Evolutionary conservation across 2,888 invertebrate species (phyloP).

Genomic region (Leptinotarsa juncta): DNA sequence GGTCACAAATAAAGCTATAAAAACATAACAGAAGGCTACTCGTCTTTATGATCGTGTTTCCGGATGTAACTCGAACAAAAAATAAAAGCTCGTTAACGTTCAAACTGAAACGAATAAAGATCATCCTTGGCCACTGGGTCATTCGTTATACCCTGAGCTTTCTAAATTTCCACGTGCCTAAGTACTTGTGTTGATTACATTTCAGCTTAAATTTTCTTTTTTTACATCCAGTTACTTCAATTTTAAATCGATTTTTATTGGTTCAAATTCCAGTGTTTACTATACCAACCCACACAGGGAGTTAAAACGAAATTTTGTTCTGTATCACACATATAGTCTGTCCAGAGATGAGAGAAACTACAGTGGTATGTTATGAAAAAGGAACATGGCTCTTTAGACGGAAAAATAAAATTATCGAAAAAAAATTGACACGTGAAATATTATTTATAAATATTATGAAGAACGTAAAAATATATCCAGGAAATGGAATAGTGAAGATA

Average conservation of each 20-base stretch:
- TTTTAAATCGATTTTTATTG: not conserved
- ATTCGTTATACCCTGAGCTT: constrained; percentile 16
- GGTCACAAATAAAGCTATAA: constrained; percentile 11
- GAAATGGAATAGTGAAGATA: no score
- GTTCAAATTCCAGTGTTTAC: no score
- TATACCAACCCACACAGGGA: no score
- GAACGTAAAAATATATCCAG: no score
- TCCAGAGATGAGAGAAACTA: no score
- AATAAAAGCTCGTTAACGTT: constrained; percentile 23
- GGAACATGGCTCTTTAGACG: no score
- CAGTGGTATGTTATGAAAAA: no score
- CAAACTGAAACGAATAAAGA: constrained; percentile 19
- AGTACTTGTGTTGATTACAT: not conserved
- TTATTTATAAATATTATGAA: no score
- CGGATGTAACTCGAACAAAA: constrained; percentile 28
- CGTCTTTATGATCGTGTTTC: constrained; percentile 13
- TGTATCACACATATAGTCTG: no score
- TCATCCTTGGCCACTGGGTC: constrained; percentile 25
- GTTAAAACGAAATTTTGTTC: no score
- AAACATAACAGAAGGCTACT: constrained; percentile 14
- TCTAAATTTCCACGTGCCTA: constrained; percentile 13
- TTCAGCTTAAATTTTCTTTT: not conserved
- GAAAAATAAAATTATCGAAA: no score
- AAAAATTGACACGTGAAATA: no score
- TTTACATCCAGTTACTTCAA: not conserved